Base-by-base conservation (phyloP, 2,888 invertebrate species). In the Resseliella maxima region DNA sequence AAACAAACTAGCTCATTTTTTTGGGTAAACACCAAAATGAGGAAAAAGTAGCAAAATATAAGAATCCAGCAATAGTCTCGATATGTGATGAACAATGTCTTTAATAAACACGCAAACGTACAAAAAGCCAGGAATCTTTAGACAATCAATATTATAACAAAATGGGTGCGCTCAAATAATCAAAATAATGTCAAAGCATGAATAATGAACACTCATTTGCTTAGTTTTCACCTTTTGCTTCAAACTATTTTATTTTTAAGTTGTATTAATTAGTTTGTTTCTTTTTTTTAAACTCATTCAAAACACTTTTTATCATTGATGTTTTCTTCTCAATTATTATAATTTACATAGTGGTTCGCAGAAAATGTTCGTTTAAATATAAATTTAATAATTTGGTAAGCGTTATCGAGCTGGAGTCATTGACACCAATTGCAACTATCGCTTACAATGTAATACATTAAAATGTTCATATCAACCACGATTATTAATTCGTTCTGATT, bases 171-270 rank as follows among this genome's bases (percentile, higher is more conserved):
- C 15, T 8, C 35, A 18, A 21, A 81, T 18, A 15, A 36, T 36
- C 5, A 81, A 81, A 36, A 36, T 81, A 81, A 18, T 81, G 36
- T 81, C 36, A 36, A 36, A 81, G 36, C 81, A 5, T 2, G 59
- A 59, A 59, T 36, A 81, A 36, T 81, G 81, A 81, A 81, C 81
- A 81, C 81, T 81, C 36, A 35, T 81, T 36, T 81, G 35, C 81
- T 81, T 81, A 6, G 0, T 36, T 81, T 81, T 35, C 36, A 21
- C n/a, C 81, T 81, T 81, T 36, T 81, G 35, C 81, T 81, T 36
- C 36, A 81, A 12, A 36, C 36, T 1, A n/a, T 36, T 21, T 8
- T 1, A 81, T 1, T 81, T 81, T 81, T 35, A 35, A 36, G 36
- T 36, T 81, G 81, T 21, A 10, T 81, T 81, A 81, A 81, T 81